phyloP scores from a whole-genome alignment of 2,888 invertebrate genomes.

The Dusona sp. region DNA sequence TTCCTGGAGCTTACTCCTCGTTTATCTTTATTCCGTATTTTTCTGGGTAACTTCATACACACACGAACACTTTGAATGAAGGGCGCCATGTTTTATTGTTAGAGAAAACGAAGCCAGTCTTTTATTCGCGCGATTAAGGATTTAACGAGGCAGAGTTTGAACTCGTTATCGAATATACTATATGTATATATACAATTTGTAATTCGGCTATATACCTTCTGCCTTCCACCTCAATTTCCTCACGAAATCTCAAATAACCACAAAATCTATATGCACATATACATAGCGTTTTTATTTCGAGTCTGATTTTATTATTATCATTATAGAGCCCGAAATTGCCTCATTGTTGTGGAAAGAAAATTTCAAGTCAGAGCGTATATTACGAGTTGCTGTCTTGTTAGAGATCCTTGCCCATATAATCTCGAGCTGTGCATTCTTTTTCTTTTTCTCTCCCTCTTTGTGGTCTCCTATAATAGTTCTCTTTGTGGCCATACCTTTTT shows the following conservation, averaged over 20 bases:
- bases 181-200: conserved; percentile 3
- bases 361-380: conserved; percentile 33
- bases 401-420: conserved; percentile 20
- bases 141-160: conserved; percentile 41
- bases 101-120: conserved; percentile 34
- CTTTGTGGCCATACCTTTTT: conserved; percentile 34
- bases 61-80: conserved; percentile 3
- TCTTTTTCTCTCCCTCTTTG: conserved; percentile 12
- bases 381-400: conserved; percentile 20
- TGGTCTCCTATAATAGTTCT: conserved; percentile 25
- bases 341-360: conserved; percentile 56
- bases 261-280: conserved; percentile 25
- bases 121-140: conserved; percentile 55
- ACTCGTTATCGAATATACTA: conserved; percentile 42
- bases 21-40: conserved; percentile 33
- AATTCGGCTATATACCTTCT: conserved; percentile 29
- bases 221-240: conserved; percentile 31
- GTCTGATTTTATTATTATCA: conserved; percentile 25
- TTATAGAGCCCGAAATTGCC: conserved; percentile 53
- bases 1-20: not conserved
- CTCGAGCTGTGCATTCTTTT: not conserved
- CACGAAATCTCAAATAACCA: conserved; percentile 45
- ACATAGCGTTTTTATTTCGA: conserved; percentile 20
- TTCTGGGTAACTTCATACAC: conserved; percentile 20
- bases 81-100: conserved; percentile 27